Base-by-base conservation (phyloP, 1,140 invertebrate species). In the Papilio machaon region DNA sequence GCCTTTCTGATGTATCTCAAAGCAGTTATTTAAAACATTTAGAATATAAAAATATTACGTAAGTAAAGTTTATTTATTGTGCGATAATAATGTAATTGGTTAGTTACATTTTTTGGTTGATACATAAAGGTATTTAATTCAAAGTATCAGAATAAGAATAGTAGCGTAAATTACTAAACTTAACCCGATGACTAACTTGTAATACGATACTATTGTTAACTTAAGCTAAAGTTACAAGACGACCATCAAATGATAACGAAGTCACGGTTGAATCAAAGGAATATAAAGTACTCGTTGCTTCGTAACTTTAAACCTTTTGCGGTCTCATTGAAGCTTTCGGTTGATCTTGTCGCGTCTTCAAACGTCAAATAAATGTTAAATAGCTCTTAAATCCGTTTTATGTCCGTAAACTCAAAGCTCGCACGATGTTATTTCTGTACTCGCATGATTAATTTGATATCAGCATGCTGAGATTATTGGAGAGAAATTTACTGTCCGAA, bases 281-380 rank as follows among this genome's bases (percentile, higher is more conserved):
- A 70, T 70, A 70, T 70, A 70, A 70, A 70, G 64, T 23, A 70
- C 64, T 70, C 64, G 64, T 30, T 30, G 64, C 64, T 70, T 70
- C 64, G 64, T 70, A 70, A 70, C 64, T 70, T 70, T 70, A 70
- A 70, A 70, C 64, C 64, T 70, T 54, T 58, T 19, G 64, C 30
- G 64, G 64, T 64, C n/a, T 70, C 64, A 35, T 70, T 70, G 64
- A 70, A 35, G 64, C 5, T 30, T 15, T 23, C 30, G 11, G 64
- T 70, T 70, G 23, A 70, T 70, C 13, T 35, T 30, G 64, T 35
- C 30, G 52, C 52, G 17, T 17, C 52, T 17, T 13, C 10, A 64
- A n/a, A 64, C 82, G 85, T 85, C 84, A 81, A 83, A 84, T 86
- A 86, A 87, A 87, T 83, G 83, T 84, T 81, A 80, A 85, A 82